These are phyloP conservation scores for Rhadinocentrus ornatus DNA, from an alignment of 2,797 vertebrate species.

Conservation along the genomic window DNA sequence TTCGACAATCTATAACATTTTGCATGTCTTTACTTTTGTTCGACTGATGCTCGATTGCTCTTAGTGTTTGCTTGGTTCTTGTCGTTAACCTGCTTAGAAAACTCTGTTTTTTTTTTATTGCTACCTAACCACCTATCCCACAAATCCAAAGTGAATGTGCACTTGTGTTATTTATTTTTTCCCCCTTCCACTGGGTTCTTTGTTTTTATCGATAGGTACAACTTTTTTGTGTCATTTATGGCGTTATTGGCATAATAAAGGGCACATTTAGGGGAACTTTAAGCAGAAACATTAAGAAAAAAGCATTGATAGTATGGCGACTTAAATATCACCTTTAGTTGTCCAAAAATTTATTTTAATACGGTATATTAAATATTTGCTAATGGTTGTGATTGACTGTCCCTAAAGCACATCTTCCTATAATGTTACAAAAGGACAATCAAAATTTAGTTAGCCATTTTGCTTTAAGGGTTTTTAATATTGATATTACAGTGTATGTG, in stretches of 20 bases:
- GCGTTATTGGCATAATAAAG: conserved; percentile 37
- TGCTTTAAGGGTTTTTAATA: conserved; percentile 9
- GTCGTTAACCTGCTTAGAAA: conserved; percentile 71
- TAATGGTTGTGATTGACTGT: background rate
- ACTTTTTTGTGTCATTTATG: conserved; percentile 40
- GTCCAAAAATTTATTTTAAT: conserved; percentile 16
- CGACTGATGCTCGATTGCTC: conserved; percentile 82
- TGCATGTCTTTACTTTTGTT: conserved; percentile 85
- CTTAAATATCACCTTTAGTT: conserved; percentile 9
- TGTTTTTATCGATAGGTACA: conserved; percentile 38
- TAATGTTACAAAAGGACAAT: conserved; percentile 24
- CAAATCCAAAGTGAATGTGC: conserved; percentile 63
- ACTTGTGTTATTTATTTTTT: conserved; percentile 6
- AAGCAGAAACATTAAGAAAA: background rate
- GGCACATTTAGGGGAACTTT: conserved; percentile 24
- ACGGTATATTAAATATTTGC: background rate
- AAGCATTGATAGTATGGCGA: conserved; percentile 3
- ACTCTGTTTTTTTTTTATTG: conserved; percentile 70
- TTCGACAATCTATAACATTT: conserved; percentile 76
- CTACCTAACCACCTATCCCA: conserved; percentile 49
- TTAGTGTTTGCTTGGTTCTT: conserved; percentile 83
- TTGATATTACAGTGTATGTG: conserved; percentile 19
- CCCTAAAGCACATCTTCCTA: conserved; percentile 1
- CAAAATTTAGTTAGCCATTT: conserved; percentile 7
- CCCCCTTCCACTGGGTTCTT: background rate